These are phyloP conservation scores for Bombus polaris DNA, from an alignment of 1,140 invertebrate genomes.

Conservation along the genomic window DNA sequence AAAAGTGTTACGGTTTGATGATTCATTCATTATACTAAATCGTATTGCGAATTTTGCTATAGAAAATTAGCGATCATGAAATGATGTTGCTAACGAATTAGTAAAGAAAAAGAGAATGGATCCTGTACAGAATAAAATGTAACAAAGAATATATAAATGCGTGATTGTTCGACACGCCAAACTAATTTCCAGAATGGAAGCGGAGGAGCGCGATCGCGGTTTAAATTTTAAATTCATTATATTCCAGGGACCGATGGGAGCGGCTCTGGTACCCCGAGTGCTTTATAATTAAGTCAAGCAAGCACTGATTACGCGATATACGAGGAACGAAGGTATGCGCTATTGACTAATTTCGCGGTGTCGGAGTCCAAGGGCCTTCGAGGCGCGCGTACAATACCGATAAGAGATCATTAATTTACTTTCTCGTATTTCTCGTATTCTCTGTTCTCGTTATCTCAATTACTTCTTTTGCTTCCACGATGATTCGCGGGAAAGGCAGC, in stretches of 20 bases:
- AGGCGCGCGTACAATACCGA: slow-evolving; percentile 49
- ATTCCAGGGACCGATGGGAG: slow-evolving; percentile 6
- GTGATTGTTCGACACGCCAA: background rate
- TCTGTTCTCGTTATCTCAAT: slow-evolving; percentile 58
- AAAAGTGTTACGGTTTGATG: too few species aligned
- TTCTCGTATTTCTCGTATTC: slow-evolving; percentile 26
- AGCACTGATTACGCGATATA: slow-evolving; percentile 52
- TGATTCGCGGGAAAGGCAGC: background rate
- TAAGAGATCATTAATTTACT: slow-evolving; percentile 63
- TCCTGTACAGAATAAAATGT: too few species aligned
- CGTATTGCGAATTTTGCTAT: too few species aligned
- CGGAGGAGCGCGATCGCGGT: background rate
- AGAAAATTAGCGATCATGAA: too few species aligned
- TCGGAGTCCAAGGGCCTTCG: slow-evolving; percentile 26
- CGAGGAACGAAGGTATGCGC: slow-evolving; percentile 26
- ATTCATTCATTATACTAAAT: too few species aligned
- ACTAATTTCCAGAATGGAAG: slow-evolving; percentile 2
- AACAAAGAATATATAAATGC: background rate
- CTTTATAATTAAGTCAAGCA: slow-evolving; percentile 62
- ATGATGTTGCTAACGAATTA: background rate
- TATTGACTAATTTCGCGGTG: slow-evolving; percentile 62
- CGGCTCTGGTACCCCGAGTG: slow-evolving; percentile 3
- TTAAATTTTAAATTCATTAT: slow-evolving; percentile 37
- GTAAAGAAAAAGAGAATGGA: background rate
- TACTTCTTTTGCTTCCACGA: slow-evolving; percentile 31